These are phyloP conservation scores for Cinclus cinclus DNA, from an alignment of 2,113 vertebrate genomes.

Conservation along the genomic window DNA sequence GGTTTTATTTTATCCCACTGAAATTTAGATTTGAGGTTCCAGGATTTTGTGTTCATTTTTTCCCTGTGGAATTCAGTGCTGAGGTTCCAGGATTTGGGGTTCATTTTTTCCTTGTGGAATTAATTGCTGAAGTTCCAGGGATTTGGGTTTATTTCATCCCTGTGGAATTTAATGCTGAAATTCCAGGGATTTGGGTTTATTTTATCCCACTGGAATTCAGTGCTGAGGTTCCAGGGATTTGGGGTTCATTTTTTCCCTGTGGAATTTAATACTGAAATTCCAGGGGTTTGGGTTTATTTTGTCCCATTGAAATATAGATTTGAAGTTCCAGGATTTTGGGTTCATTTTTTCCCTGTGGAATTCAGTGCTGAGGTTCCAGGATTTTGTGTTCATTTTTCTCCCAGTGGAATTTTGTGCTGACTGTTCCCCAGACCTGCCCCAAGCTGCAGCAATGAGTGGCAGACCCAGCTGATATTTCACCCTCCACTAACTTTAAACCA, in stretches of 20 bases:
- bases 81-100: not conserved
- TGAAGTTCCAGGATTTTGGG: not conserved
- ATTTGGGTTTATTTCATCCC: rapidly evolving
- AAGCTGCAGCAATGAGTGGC: rapidly evolving
- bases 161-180: rapidly evolving
- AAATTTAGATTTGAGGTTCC: not conserved
- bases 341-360: not conserved
- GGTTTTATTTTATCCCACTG: not conserved
- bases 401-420: not conserved
- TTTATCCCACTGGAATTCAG: not conserved
- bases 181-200: not conserved
- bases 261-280: not conserved
- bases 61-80: rapidly evolving
- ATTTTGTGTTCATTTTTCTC: not conserved
- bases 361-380: not conserved
- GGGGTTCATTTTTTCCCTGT: not conserved
- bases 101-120: not conserved
- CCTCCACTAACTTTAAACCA: not conserved
- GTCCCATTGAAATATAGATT: not conserved
- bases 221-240: not conserved
- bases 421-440: not conserved
- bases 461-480: not conserved
- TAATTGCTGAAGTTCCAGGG: rapidly evolving
- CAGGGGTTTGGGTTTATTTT: not conserved
- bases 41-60: rapidly evolving